Base-by-base conservation (phyloP, 2,888 invertebrate genomes). In the Erpobdella octoculata region DNA sequence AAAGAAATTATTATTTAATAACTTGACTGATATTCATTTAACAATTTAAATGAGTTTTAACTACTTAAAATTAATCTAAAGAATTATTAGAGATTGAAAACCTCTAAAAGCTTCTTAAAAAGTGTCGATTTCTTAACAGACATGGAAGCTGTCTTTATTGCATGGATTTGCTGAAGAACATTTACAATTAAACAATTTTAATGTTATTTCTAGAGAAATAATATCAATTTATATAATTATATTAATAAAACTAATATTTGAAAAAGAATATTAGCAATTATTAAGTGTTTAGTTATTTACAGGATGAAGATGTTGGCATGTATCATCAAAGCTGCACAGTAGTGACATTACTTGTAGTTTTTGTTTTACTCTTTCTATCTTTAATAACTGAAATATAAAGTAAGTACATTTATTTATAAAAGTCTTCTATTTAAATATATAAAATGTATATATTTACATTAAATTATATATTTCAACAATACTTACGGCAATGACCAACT, bases 91-190 rank as follows among this genome's bases (percentile, higher is more conserved):
- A 31, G 18, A 1, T 28, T 25, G 28, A 65, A 37, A 77, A 83
- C 90, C 85, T 98, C 97, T 69, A 98, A 86, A 75, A 98, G 89
- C 80, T 90, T 86, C 77, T 87, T 87, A 72, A 93, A 87, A 83
- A 93, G 94, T 75, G 89, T 89, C 0, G 97, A 96, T 72, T 91
- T 90, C 79, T 92, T 91, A 0, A 97, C 90, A 0, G 95, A 91
- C 78, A 90, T 91, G 0, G 96, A 91, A 0, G 94, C 95, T 8
- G 93, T 91, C 78, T 94, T 94, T 71, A 97, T 90, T 69, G 95
- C 92, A 84, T 92, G 92, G 74, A 95, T 89, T 89, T 97, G 96
- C 86, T 91, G 83, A 48, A 83, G 79, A 65, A 61, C 61, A n/a
- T n/a, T n/a, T n/a, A n/a, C n/a, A n/a, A n/a, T n/a, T n/a, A n/a